Conservation (phyloP, 2,888 invertebrate species). For the Diadegma fenestrale region DNA sequence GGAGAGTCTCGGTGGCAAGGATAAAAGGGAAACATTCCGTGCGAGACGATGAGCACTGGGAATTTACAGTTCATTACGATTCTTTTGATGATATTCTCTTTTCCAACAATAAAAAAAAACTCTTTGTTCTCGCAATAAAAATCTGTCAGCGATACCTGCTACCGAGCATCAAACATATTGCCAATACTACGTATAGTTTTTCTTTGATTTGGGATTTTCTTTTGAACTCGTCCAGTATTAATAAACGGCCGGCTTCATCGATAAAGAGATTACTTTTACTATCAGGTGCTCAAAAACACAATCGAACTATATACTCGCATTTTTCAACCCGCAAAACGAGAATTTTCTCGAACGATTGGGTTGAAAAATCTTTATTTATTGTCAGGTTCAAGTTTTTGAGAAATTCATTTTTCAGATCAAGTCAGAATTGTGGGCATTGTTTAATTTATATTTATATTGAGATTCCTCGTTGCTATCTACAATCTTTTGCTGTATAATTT, state of each 20-base stretch:
- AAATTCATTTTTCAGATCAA: no score
- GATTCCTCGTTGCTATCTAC: no score
- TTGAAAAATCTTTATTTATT: no score
- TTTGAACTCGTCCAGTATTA: neutral
- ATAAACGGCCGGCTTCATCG: neutral
- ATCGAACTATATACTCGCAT: no score
- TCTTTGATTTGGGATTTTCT: neutral
- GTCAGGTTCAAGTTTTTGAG: no score
- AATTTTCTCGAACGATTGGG: no score
- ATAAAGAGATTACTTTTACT: neutral
- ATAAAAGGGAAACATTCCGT: conserved; percentile 30
- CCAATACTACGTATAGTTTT: neutral
- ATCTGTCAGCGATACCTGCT: conserved; percentile 6
- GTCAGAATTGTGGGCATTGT: no score
- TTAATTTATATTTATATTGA: no score
- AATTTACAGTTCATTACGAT: conserved; percentile 42
- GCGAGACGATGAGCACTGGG: conserved; percentile 66
- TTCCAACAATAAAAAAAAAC: neutral
- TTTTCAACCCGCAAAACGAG: no score
- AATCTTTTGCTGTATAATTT: no score
- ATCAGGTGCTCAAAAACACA: neutral
- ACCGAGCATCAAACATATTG: neutral
- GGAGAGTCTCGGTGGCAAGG: conserved; percentile 37
- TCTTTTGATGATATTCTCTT: conserved; percentile 49
- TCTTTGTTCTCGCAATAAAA: conserved; percentile 11